A percentile compares a stretch with the other conserved stretches of the same genome.
Conservation (phyloP, 92 coral and sea anemone species). For the Meandrina meandrites region DNA sequence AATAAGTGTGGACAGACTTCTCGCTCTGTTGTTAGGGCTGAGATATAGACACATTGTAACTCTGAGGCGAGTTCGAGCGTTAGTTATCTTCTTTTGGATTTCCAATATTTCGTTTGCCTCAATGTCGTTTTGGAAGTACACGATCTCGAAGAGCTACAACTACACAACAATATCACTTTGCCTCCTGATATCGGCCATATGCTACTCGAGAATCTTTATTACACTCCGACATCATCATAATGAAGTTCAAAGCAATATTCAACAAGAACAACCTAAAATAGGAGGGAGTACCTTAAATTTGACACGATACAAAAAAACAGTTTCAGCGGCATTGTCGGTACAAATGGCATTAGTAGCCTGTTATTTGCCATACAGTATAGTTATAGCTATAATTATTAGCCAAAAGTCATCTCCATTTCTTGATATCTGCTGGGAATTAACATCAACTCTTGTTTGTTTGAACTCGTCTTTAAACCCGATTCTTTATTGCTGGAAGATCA, state of each 20-base stretch:
- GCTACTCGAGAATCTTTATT: background rate
- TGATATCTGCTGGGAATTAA: background rate
- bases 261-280: background rate
- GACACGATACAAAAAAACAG: background rate
- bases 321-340: background rate
- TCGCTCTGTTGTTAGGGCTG: slow-evolving; percentile 17
- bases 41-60: slow-evolving; percentile 5
- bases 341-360: background rate
- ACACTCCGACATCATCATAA: background rate
- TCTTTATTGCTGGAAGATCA: background rate
- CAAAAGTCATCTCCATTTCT: background rate
- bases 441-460: background rate
- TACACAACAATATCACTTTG: background rate
- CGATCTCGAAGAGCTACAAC: background rate
- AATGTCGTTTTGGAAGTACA: background rate
- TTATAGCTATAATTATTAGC: no score
- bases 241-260: background rate
- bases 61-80: background rate
- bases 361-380: background rate
- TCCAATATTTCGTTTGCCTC: background rate
- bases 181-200: background rate
- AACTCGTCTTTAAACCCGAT: background rate
- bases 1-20: slow-evolving; percentile 25
- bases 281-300: background rate
- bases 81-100: background rate